phyloP scores from a whole-genome alignment of 2,888 invertebrate genomes.

The Leucophenga maculata region DNA sequence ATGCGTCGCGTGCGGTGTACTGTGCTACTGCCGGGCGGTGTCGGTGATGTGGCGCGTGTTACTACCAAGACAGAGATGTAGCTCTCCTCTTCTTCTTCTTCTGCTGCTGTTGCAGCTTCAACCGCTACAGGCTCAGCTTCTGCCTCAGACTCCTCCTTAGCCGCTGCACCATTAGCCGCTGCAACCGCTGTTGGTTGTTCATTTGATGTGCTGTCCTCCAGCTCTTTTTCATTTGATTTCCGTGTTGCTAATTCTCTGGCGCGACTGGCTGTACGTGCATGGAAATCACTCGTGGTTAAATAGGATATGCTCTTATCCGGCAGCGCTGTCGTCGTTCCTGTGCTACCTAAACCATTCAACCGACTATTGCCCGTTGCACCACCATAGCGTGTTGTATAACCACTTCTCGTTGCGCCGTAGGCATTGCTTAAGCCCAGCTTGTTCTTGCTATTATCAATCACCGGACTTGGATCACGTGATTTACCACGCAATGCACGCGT shows the following conservation, averaged over 20 bases:
- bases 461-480: constrained; percentile 74
- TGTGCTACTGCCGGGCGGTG: constrained; percentile 77
- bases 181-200: constrained; percentile 25
- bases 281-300: constrained; percentile 69
- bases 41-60: constrained; percentile 85
- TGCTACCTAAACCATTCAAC: constrained; percentile 28
- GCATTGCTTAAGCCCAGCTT: constrained; percentile 48
- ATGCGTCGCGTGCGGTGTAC: constrained; percentile 78
- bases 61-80: constrained; percentile 77
- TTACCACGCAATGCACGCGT: constrained; percentile 62
- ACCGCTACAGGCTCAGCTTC: constrained; percentile 34
- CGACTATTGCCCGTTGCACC: constrained; percentile 36
- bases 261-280: constrained; percentile 67
- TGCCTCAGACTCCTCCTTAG: constrained; percentile 40
- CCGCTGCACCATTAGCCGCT: constrained; percentile 51
- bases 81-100: constrained; percentile 55
- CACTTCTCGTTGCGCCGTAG: constrained; percentile 48
- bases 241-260: constrained; percentile 69
- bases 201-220: constrained; percentile 36
- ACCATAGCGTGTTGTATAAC: constrained; percentile 48
- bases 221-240: constrained; percentile 71
- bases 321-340: constrained; percentile 5
- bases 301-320: constrained; percentile 69
- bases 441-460: constrained; percentile 63
- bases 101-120: constrained; percentile 1